Evolutionary conservation across 2,797 vertebrate genomes (phyloP).

Genomic region (Passerculus sandwichensis): DNA sequence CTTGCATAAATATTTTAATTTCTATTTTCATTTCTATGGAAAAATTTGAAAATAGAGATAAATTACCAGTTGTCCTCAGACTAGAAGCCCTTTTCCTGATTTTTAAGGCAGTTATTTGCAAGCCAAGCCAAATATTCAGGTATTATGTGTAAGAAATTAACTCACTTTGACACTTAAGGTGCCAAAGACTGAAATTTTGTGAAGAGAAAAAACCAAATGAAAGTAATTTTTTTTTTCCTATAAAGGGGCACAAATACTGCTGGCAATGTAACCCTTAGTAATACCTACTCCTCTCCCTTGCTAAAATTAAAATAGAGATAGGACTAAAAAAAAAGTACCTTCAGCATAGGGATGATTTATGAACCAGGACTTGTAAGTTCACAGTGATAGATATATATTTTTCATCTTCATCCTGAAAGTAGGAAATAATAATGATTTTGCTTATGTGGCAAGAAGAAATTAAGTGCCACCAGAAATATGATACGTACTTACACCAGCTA

Average conservation of each 20-base stretch:
- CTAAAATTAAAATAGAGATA: neutral
- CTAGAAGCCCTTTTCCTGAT: neutral
- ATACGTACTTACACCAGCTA: neutral
- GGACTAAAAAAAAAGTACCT: neutral
- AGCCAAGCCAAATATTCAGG: neutral
- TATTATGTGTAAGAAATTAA: neutral
- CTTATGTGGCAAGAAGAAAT: constrained; percentile 1
- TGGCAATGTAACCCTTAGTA: neutral
- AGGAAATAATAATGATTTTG: constrained; percentile 33
- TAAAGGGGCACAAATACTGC: neutral
- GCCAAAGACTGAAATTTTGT: neutral
- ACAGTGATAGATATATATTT: neutral
- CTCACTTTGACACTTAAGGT: neutral
- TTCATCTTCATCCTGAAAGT: neutral
- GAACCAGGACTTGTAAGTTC: neutral
- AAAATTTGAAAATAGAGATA: neutral
- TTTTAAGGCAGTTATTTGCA: neutral
- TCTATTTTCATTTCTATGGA: neutral
- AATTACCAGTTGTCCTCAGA: neutral
- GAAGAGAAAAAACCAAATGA: neutral
- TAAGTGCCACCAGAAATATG: constrained; percentile 7
- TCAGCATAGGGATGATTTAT: neutral
- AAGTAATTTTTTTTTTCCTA: neutral
- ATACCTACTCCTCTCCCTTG: neutral
- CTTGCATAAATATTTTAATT: neutral